These are phyloP conservation scores for Morone chrysops DNA, from an alignment of 2,113 vertebrate species.

Conservation along the genomic window DNA sequence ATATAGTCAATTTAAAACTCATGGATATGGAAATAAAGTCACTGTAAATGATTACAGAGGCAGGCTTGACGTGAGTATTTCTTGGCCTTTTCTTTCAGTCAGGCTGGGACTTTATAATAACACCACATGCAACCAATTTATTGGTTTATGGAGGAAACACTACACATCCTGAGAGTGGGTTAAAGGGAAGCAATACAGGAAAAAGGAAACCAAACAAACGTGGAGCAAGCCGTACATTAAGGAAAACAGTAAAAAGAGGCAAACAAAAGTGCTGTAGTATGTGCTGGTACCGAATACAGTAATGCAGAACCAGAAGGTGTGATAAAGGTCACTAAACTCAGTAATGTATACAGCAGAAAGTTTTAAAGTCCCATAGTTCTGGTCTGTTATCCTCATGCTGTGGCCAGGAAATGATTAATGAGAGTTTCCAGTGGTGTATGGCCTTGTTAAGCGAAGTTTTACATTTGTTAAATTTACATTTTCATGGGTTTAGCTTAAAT, in stretches of 20 bases:
- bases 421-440: not conserved
- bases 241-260: not conserved
- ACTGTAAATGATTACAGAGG: not conserved
- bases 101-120: not conserved
- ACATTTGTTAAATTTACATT: not conserved
- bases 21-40: not conserved
- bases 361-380: not conserved
- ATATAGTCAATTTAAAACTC: not conserved
- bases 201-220: conserved; percentile 60
- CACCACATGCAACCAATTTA: conserved; percentile 16
- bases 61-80: not conserved
- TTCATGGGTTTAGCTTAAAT: not conserved
- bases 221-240: not conserved
- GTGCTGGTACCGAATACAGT: not conserved
- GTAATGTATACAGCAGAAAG: not conserved
- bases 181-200: conserved; percentile 65
- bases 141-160: conserved; percentile 66
- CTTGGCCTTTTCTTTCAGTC: not conserved
- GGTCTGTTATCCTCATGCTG: not conserved
- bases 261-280: not conserved
- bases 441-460: not conserved
- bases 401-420: conserved; percentile 6
- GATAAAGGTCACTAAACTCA: not conserved
- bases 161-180: conserved; percentile 46
- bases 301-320: not conserved